A percentile compares a stretch with the other conserved stretches of the same genome.
Conservation (phyloP, 2,797 vertebrate genomes). For the Hippopotamyrus pictus region DNA sequence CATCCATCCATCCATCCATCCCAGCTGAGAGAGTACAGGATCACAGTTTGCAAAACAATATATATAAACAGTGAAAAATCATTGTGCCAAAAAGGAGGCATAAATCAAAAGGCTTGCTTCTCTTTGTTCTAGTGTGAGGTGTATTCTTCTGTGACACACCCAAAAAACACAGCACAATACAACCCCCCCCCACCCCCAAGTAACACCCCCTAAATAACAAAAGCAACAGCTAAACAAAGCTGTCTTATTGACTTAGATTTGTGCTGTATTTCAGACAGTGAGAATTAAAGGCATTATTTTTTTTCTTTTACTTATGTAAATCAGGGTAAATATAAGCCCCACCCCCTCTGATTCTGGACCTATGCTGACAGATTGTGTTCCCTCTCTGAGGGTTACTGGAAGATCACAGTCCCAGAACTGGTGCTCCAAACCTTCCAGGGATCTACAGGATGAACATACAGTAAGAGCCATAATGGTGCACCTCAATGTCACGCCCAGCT, state of each 20-base stretch:
- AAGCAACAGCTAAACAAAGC: not conserved
- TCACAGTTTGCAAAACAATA: not conserved
- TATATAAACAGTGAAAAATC: not conserved
- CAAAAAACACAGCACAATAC: not conserved
- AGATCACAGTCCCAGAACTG: not conserved
- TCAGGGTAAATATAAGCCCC: not conserved
- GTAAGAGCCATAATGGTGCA: not conserved
- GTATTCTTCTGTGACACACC: not conserved
- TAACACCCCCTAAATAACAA: not conserved
- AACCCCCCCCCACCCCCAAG: not conserved
- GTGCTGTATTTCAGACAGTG: not conserved
- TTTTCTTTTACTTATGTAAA: not conserved
- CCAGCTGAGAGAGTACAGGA: not conserved
- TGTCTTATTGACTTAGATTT: not conserved
- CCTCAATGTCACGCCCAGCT: no score
- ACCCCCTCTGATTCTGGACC: not conserved
- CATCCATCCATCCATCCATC: not conserved
- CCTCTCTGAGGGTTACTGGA: not conserved
- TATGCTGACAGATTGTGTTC: not conserved
- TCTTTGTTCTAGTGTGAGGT: not conserved
- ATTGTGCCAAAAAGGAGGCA: not conserved
- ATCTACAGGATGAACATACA: not conserved
- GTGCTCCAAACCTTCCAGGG: not conserved
- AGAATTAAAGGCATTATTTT: not conserved
- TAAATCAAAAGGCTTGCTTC: not conserved